phyloP scores from a whole-genome alignment of 2,888 invertebrate species.

The Aphidius colemani region DNA sequence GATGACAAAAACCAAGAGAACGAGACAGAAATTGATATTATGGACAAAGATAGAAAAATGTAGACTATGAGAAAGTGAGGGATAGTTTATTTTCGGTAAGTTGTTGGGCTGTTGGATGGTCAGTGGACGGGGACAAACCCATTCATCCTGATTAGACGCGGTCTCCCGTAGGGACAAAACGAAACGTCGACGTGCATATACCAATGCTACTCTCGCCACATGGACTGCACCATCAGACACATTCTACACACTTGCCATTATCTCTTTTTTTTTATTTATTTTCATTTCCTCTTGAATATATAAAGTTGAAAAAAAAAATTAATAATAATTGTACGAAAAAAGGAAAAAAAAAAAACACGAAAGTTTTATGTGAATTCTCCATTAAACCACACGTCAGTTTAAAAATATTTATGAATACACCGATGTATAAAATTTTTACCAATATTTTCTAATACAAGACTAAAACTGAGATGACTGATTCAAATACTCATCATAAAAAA shows the following conservation, averaged over 20 bases:
- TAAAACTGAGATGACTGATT: too few relatives aligned
- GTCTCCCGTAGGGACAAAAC: constrained; percentile 45
- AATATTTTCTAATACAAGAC: too few relatives aligned
- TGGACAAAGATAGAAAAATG: too few relatives aligned
- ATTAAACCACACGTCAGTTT: too few relatives aligned
- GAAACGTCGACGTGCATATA: constrained; percentile 37
- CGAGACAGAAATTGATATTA: neutral
- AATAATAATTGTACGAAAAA: too few relatives aligned
- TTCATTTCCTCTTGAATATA: too few relatives aligned
- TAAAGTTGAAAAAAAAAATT: too few relatives aligned
- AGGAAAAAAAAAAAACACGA: too few relatives aligned
- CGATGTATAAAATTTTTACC: too few relatives aligned
- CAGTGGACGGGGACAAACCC: constrained; percentile 39
- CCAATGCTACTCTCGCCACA: constrained; percentile 27
- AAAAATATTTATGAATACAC: too few relatives aligned
- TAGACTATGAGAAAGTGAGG: neutral
- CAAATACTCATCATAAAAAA: too few relatives aligned
- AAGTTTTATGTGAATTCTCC: too few relatives aligned
- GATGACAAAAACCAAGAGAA: constrained; percentile 46
- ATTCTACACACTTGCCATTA: constrained; percentile 10
- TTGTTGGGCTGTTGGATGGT: constrained; percentile 44
- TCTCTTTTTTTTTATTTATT: neutral
- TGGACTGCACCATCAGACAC: constrained; percentile 25
- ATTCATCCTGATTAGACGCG: constrained; percentile 55
- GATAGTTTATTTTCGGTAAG: constrained; percentile 34